Evolutionary conservation across 2,797 vertebrate genomes (phyloP).

Genomic region (Cacajao melanocephalus): DNA sequence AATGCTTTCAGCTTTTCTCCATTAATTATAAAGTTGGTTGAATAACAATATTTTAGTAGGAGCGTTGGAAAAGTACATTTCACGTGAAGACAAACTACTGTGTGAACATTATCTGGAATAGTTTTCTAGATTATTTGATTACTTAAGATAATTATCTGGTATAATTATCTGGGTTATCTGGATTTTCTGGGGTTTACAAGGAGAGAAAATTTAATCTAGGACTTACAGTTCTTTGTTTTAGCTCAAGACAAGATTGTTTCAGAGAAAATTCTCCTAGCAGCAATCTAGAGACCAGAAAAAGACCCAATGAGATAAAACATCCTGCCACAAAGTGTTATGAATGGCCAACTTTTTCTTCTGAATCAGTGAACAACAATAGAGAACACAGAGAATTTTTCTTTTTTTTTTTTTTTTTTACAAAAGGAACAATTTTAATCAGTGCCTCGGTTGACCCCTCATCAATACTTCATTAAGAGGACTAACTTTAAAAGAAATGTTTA

Average conservation of each 20-base stretch:
- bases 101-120: background rate
- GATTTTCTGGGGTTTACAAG: background rate
- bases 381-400: background rate
- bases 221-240: background rate
- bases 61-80: background rate
- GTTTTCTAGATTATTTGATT: background rate
- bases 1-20: background rate
- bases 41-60: background rate
- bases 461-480: background rate
- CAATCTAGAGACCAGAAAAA: background rate
- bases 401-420: background rate
- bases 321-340: background rate
- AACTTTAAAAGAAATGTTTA: slow-evolving; percentile 21
- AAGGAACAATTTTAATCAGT: background rate
- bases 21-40: background rate
- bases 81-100: background rate
- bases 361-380: background rate
- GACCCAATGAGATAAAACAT: background rate
- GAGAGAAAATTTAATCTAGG: background rate
- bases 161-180: background rate
- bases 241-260: background rate
- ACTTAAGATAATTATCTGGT: background rate
- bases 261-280: background rate
- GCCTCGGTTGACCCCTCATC: background rate
- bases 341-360: background rate